Evolutionary conservation across 2,888 invertebrate species (phyloP).

Genomic region (Anthrax anthrax): DNA sequence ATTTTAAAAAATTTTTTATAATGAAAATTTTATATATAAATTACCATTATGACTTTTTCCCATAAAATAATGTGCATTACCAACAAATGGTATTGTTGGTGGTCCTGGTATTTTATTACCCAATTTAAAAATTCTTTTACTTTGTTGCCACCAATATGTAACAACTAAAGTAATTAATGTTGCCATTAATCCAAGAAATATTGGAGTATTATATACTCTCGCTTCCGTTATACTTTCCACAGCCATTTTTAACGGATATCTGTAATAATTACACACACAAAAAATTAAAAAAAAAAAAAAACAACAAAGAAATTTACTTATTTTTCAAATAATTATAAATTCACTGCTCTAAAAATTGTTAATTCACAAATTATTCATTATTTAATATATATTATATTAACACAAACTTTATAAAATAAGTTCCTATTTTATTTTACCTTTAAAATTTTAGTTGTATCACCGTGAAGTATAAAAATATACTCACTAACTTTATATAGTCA

Average conservation of each 20-base stretch:
- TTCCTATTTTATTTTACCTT: too few species aligned
- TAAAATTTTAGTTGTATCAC: too few species aligned
- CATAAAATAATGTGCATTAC: conserved; percentile 49
- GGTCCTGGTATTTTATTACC: conserved; percentile 59
- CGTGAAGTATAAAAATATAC: too few species aligned
- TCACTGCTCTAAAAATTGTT: too few species aligned
- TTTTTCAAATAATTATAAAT: too few species aligned
- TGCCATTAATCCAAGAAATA: background rate
- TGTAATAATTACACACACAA: too few species aligned
- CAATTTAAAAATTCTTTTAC: conserved; percentile 39
- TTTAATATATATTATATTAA: too few species aligned
- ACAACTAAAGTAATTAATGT: background rate
- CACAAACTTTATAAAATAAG: too few species aligned
- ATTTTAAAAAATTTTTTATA: background rate
- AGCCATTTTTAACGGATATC: background rate
- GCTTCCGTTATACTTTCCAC: background rate
- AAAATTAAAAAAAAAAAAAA: too few species aligned
- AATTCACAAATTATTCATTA: too few species aligned
- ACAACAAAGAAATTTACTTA: too few species aligned
- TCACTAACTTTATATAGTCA: too few species aligned
- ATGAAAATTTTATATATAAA: conserved; percentile 11
- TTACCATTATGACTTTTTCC: conserved; percentile 49
- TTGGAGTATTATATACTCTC: background rate
- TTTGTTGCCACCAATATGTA: conserved; percentile 35
- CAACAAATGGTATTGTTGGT: conserved; percentile 46